These are phyloP conservation scores for Busseola fusca DNA, from an alignment of 2,888 invertebrate genomes.

Conservation along the genomic window DNA sequence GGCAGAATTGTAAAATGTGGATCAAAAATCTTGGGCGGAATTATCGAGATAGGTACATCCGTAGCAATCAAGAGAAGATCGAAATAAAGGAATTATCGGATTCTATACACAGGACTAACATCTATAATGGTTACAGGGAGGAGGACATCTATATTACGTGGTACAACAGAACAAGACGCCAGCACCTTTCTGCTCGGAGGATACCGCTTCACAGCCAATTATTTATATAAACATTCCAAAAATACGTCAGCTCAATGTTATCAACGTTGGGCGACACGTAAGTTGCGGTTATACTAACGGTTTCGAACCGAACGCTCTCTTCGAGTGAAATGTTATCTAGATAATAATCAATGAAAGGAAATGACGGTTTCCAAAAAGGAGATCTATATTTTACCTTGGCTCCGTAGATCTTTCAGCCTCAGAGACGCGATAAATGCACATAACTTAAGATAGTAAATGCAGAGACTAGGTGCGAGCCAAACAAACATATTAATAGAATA, in stretches of 20 bases:
- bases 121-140: conserved; percentile 17
- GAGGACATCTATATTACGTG: conserved; percentile 11
- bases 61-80: conserved; percentile 37
- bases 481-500: conserved; percentile 27
- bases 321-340: conserved; percentile 20
- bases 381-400: conserved; percentile 20
- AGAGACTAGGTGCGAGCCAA: conserved; percentile 66
- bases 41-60: conserved; percentile 42
- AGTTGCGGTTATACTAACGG: conserved; percentile 22
- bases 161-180: conserved; percentile 37
- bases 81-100: conserved; percentile 15
- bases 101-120: conserved; percentile 19
- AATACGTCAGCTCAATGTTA: conserved; percentile 64
- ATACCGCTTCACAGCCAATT: conserved; percentile 84
- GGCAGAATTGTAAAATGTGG: conserved; percentile 55
- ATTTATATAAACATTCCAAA: conserved; percentile 75
- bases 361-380: conserved; percentile 41
- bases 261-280: conserved; percentile 13
- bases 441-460: conserved; percentile 69
- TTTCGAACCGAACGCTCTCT: conserved; percentile 23
- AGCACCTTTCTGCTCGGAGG: conserved; percentile 61
- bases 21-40: conserved; percentile 68
- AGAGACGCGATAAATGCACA: conserved; percentile 53
- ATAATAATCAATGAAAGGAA: conserved; percentile 15
- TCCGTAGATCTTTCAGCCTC: conserved; percentile 38